These are phyloP conservation scores for Phaonia tiefii DNA, from an alignment of 2,888 invertebrate genomes.

Conservation along the genomic window DNA sequence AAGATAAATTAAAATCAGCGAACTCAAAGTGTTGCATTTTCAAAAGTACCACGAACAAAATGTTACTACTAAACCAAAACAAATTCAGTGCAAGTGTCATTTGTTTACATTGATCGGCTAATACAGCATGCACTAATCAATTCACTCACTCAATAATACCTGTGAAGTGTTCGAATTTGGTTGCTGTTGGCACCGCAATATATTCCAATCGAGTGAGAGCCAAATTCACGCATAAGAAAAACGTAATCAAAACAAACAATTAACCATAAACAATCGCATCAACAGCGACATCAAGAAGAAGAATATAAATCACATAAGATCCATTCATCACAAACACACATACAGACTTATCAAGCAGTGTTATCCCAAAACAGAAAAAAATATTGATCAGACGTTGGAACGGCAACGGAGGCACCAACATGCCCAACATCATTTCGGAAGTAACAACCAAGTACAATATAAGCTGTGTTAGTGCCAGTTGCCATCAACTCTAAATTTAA, in stretches of 20 bases:
- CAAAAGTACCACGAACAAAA: conserved; percentile 7
- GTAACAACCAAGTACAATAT: too few species aligned
- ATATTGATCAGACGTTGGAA: conserved; percentile 18
- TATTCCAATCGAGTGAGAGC: conserved; percentile 44
- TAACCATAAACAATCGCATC: conserved; percentile 47
- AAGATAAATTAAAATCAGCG: conserved; percentile 14
- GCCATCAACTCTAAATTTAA: neutral
- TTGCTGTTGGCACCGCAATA: conserved; percentile 45
- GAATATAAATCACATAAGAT: conserved; percentile 58
- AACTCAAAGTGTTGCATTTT: conserved; percentile 4
- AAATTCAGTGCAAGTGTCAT: conserved; percentile 12
- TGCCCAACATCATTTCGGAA: conserved; percentile 4
- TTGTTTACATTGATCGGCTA: conserved; percentile 58
- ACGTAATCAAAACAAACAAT: conserved; percentile 66
- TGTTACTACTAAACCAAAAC: conserved; percentile 10
- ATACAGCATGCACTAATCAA: too few species aligned
- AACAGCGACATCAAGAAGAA: conserved; percentile 35
- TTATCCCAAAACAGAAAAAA: neutral
- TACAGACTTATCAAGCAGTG: neutral
- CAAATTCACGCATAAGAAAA: conserved; percentile 57
- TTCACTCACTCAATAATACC: conserved; percentile 7
- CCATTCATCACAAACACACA: conserved; percentile 36
- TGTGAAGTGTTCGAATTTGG: conserved; percentile 40
- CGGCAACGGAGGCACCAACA: conserved; percentile 1
- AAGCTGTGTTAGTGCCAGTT: too few species aligned